Conservation (phyloP, 1,140 invertebrate genomes). For the Panagrolaimus sp. region DNA sequence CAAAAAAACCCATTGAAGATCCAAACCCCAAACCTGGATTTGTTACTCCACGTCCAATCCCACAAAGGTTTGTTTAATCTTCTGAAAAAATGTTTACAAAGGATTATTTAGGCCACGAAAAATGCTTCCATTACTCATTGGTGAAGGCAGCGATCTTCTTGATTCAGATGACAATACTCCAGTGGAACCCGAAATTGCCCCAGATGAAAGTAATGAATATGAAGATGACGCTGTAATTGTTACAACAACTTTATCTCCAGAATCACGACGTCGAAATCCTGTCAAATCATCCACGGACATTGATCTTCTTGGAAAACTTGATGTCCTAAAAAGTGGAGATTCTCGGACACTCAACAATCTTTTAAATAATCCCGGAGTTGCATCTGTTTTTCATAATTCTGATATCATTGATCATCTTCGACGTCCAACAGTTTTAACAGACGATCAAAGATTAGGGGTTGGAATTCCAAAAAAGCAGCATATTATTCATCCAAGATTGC, state of each 20-base stretch:
- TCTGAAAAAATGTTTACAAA: not conserved
- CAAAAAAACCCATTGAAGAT: not conserved
- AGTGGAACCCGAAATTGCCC: not conserved
- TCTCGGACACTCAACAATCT: conserved; percentile 1
- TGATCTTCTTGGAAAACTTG: no score
- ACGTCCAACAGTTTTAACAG: not conserved
- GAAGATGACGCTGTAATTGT: not conserved
- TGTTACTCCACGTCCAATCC: conserved; percentile 15
- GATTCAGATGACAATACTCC: not conserved
- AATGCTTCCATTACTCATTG: conserved; percentile 17
- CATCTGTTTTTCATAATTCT: not conserved
- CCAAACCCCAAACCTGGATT: conserved; percentile 8
- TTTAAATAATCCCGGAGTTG: conserved; percentile 4
- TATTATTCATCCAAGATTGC: not conserved
- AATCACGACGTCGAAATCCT: no score
- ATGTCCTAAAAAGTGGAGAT: not conserved
- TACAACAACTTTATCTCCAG: not conserved
- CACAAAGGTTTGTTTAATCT: not conserved
- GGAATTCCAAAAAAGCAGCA: not conserved
- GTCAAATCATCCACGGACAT: no score
- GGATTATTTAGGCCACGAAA: conserved; percentile 10
- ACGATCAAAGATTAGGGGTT: not conserved
- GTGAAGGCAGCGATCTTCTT: not conserved
- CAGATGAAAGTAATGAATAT: not conserved
- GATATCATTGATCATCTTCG: conserved; percentile 14